phyloP scores from a whole-genome alignment of 2,888 invertebrate genomes.

The Drosophila cognata region DNA sequence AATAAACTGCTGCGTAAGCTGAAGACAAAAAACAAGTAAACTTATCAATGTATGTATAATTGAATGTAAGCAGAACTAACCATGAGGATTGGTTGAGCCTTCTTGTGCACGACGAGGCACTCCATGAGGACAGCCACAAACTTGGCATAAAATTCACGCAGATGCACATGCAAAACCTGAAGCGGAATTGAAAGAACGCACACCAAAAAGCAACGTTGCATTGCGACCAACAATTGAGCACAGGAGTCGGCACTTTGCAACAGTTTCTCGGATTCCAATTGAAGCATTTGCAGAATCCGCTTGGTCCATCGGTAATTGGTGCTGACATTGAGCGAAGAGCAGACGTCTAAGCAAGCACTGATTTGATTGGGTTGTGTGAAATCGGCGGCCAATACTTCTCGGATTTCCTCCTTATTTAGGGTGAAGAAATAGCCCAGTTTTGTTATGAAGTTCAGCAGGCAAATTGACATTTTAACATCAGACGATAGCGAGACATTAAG shows the following conservation, averaged over 20 bases:
- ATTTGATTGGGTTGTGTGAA: constrained; percentile 37
- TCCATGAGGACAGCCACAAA: constrained; percentile 79
- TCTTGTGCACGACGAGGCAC: constrained; percentile 63
- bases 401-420: constrained; percentile 70
- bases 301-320: constrained; percentile 83
- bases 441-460: constrained; percentile 73
- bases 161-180: constrained; percentile 67
- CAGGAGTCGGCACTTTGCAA: constrained; percentile 64
- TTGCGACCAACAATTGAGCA: constrained; percentile 62
- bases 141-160: constrained; percentile 77
- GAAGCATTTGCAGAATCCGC: constrained; percentile 77
- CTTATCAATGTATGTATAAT: background rate
- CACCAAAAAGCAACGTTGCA: constrained; percentile 80
- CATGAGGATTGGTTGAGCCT: constrained; percentile 46
- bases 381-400: constrained; percentile 47
- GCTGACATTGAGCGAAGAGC: constrained; percentile 64
- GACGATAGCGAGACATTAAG: constrained; percentile 75
- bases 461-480: constrained; percentile 61
- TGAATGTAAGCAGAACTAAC: constrained; percentile 41
- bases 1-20: constrained; percentile 64
- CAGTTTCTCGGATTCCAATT: constrained; percentile 78
- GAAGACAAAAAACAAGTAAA: background rate
- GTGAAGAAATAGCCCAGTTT: constrained; percentile 73
- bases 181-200: constrained; percentile 76
- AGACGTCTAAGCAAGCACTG: constrained; percentile 55